Percentiles rank a stretch among this genome's conserved stretches.
These are phyloP conservation scores for Sarcoramphus papa DNA, from an alignment of 2,797 vertebrate species.

Conservation along the genomic window DNA sequence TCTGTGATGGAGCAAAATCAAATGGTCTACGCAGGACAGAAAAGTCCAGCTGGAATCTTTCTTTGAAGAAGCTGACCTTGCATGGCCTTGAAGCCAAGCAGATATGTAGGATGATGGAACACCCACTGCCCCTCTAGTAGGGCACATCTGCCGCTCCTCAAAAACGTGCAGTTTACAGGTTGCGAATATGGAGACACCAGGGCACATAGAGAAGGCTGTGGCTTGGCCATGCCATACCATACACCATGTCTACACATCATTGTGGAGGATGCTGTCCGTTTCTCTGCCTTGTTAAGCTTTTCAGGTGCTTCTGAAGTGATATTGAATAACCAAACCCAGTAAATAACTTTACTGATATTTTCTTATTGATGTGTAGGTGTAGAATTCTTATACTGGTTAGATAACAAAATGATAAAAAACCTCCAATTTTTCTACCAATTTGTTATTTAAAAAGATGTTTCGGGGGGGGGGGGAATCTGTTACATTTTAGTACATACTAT, in stretches of 20 bases:
- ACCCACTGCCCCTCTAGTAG: neutral
- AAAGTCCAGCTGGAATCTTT: neutral
- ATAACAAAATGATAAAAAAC: neutral
- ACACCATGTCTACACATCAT: neutral
- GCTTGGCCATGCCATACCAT: neutral
- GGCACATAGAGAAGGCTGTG: neutral
- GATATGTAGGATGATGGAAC: accelerated
- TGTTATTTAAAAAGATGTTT: neutral
- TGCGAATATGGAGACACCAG: neutral
- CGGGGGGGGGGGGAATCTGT: neutral
- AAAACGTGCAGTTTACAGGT: neutral
- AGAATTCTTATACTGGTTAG: neutral
- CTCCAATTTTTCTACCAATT: neutral
- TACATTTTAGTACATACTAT: neutral
- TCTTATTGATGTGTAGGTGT: neutral
- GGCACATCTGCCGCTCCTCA: accelerated
- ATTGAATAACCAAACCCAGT: neutral
- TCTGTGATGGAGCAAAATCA: neutral
- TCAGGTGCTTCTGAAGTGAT: neutral
- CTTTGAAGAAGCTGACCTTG: neutral
- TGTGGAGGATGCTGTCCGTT: neutral
- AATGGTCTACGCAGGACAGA: accelerated
- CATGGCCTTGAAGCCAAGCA: neutral
- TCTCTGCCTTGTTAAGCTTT: neutral
- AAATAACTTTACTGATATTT: neutral